phyloP scores from a whole-genome alignment of 2,888 invertebrate species.

The Hylaea fasciaria region DNA sequence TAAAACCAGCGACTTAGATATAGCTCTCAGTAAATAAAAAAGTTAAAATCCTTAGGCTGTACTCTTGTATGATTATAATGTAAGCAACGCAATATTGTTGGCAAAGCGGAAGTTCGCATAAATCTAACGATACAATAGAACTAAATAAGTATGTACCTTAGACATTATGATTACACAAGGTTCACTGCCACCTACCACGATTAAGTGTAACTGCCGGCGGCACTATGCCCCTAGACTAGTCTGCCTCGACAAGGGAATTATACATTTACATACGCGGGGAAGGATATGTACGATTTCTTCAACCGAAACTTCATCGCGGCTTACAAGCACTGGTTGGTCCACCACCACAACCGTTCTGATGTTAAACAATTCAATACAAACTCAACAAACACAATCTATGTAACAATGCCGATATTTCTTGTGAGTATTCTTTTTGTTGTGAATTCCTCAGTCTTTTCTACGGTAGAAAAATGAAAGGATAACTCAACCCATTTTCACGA shows the following conservation, averaged over 20 bases:
- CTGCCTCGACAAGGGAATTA: conserved; percentile 64
- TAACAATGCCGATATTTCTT: conserved; percentile 66
- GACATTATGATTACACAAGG: conserved; percentile 82
- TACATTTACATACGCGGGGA: conserved; percentile 71
- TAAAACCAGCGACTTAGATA: conserved; percentile 83
- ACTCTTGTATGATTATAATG: conserved; percentile 83
- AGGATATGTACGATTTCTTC: conserved; percentile 82
- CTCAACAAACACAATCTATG: conserved; percentile 54
- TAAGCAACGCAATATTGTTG: conserved; percentile 84
- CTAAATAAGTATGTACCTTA: conserved; percentile 84
- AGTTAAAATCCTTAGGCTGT: conserved; percentile 85
- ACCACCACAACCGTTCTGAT: conserved; percentile 73
- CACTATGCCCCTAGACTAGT: conserved; percentile 62
- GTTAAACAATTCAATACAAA: conserved; percentile 55
- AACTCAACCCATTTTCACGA: conserved; percentile 59
- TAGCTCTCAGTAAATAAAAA: conserved; percentile 83
- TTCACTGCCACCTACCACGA: conserved; percentile 74
- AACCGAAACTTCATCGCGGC: conserved; percentile 61
- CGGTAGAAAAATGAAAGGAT: conserved; percentile 70
- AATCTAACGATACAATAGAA: conserved; percentile 83
- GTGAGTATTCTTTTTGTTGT: conserved; percentile 79
- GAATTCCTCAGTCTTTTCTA: conserved; percentile 82
- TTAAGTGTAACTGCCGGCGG: conserved; percentile 57
- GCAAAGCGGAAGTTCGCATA: conserved; percentile 83
- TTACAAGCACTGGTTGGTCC: conserved; percentile 73